These are phyloP conservation scores for Urocitellus parryii DNA, from an alignment of 2,113 vertebrate species.

Conservation along the genomic window DNA sequence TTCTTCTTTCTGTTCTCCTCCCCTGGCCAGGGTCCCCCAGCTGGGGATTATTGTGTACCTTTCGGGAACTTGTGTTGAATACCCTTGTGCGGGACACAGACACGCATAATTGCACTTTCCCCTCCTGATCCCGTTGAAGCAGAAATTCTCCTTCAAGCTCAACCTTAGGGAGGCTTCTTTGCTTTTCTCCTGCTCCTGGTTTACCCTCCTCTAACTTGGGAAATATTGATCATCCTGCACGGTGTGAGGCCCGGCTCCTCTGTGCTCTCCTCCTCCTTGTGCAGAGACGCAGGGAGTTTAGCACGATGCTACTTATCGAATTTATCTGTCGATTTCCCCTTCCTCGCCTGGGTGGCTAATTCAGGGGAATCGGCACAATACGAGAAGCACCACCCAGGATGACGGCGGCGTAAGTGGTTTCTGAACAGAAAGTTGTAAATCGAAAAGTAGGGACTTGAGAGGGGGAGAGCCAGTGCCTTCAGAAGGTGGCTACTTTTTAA, in stretches of 20 bases:
- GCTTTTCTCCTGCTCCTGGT: not conserved
- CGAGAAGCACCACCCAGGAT: not conserved
- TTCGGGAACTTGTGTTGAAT: not conserved
- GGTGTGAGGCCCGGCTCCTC: slow-evolving; percentile 17
- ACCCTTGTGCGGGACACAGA: not conserved
- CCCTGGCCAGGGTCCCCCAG: not conserved
- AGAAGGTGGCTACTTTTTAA: not conserved
- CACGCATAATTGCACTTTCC: not conserved
- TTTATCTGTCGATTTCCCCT: slow-evolving; percentile 60
- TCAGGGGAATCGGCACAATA: slow-evolving; percentile 43
- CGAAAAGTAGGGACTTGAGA: not conserved
- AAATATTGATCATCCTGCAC: not conserved
- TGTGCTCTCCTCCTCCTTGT: slow-evolving; percentile 63
- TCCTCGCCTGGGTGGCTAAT: slow-evolving; percentile 52
- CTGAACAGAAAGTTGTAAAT: slow-evolving; percentile 35
- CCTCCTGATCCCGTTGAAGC: not conserved
- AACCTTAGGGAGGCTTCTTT: not conserved
- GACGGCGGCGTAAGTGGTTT: slow-evolving; percentile 13
- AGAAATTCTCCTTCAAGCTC: not conserved
- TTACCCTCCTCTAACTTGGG: not conserved
- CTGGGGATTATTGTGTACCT: not conserved
- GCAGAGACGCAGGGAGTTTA: slow-evolving; percentile 53
- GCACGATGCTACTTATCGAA: slow-evolving; percentile 60
- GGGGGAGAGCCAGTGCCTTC: not conserved
- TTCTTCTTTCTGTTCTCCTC: not conserved